phyloP scores from a whole-genome alignment of 1,140 invertebrate genomes.

The Drosophila ercepeae region DNA sequence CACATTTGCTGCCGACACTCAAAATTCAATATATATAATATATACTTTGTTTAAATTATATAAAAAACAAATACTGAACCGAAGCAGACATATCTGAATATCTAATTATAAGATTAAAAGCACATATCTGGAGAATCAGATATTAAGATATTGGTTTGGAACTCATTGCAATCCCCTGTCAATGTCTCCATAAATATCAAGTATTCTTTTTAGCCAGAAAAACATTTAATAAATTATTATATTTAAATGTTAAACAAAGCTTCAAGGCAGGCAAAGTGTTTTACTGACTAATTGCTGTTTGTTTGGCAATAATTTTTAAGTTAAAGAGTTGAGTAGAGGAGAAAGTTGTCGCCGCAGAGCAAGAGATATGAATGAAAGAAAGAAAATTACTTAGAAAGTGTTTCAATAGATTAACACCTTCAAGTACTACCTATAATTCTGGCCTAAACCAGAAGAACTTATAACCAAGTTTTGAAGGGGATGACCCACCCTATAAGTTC shows the following conservation, averaged over 20 bases:
- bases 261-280: constrained; percentile 31
- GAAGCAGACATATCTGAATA: constrained; percentile 1
- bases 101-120: constrained; percentile 4
- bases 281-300: constrained; percentile 57
- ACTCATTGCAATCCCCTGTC: not conserved
- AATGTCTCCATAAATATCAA: not conserved
- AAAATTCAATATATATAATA: constrained; percentile 22
- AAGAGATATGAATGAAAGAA: not conserved
- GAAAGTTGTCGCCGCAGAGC: constrained; percentile 46
- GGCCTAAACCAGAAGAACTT: no score
- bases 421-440: no score
- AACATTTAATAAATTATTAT: constrained; percentile 15
- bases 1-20: constrained; percentile 48
- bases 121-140: not conserved
- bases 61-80: no score
- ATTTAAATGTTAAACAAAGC: constrained; percentile 4
- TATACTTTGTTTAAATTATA: no score
- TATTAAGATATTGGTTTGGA: not conserved
- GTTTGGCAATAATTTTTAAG: constrained; percentile 34
- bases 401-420: no score
- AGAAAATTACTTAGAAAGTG: not conserved
- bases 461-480: no score
- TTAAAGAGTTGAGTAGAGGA: constrained; percentile 24
- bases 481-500: no score
- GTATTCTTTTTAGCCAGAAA: not conserved